A percentile compares a stretch with the other conserved stretches of the same genome.
These are phyloP conservation scores for Cariama cristata DNA, from an alignment of 2,113 vertebrate species.

Conservation along the genomic window DNA sequence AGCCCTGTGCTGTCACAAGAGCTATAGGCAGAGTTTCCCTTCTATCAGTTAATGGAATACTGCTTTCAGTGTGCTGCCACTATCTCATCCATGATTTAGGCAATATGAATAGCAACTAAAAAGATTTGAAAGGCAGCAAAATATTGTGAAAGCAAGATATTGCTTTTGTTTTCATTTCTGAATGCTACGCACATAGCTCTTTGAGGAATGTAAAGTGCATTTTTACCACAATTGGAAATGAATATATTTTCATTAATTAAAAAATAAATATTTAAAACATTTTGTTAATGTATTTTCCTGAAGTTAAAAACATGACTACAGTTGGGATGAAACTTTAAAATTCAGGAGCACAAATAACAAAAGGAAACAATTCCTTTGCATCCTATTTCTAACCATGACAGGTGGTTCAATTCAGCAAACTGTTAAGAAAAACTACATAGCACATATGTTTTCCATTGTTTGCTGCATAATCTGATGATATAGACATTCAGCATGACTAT, in stretches of 20 bases:
- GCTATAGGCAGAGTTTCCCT: not conserved
- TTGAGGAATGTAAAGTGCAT: not conserved
- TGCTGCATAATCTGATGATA: constrained; percentile 11
- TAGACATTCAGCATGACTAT: constrained; percentile 14
- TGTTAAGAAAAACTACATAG: constrained; percentile 42
- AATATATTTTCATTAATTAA: not conserved
- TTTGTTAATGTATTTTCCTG: not conserved
- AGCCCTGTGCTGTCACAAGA: not conserved
- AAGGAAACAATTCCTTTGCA: constrained; percentile 19
- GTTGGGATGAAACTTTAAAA: constrained; percentile 28
- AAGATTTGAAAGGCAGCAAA: not conserved
- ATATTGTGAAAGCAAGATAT: not conserved
- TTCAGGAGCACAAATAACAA: constrained; percentile 29
- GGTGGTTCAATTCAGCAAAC: constrained; percentile 70
- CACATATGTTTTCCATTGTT: constrained; percentile 71
- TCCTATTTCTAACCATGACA: constrained; percentile 28
- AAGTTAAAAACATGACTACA: not conserved
- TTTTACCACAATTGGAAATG: not conserved
- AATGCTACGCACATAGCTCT: not conserved
- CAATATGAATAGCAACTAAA: not conserved
- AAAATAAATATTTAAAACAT: not conserved
- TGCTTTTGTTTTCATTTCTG: not conserved
- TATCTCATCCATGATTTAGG: not conserved
- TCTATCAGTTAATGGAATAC: not conserved
- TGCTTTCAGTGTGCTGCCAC: not conserved